Evolutionary conservation across 2,888 invertebrate species (phyloP).

Genomic region (Tuta absoluta): DNA sequence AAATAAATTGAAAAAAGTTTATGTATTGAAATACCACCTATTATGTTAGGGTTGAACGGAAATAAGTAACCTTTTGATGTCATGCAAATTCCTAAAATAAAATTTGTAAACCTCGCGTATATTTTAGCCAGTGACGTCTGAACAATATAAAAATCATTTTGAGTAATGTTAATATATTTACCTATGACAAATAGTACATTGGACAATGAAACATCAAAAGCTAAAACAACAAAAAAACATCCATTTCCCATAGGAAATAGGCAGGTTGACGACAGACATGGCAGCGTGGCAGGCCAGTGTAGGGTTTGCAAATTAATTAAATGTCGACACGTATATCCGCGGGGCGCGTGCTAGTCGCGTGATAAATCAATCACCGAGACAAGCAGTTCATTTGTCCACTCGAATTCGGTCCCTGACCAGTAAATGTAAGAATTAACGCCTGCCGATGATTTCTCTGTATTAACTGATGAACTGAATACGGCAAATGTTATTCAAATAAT

Average conservation of each 20-base stretch:
- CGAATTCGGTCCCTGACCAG: constrained; percentile 23
- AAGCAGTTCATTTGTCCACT: constrained; percentile 23
- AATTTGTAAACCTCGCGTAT: no score
- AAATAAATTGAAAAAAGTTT: no score
- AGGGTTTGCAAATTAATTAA: constrained; percentile 23
- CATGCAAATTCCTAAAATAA: no score
- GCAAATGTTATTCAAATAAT: no score
- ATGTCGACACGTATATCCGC: constrained; percentile 14
- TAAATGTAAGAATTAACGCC: neutral
- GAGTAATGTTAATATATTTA: no score
- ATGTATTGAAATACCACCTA: no score
- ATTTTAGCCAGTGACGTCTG: no score
- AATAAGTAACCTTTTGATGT: no score
- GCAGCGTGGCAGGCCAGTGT: neutral
- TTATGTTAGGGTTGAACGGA: no score
- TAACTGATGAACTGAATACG: neutral
- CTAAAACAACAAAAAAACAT: neutral
- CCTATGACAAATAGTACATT: no score
- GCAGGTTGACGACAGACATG: neutral
- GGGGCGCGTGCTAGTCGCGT: constrained; percentile 40
- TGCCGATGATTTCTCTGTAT: neutral
- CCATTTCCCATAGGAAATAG: constrained; percentile 18
- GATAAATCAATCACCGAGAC: constrained; percentile 28
- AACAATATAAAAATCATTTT: no score
- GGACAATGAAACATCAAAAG: no score